Evolutionary conservation across 2,797 vertebrate species (phyloP), one percentile per base, ranked within the genome.

Genomic region (Lacerta bilineata): DNA sequence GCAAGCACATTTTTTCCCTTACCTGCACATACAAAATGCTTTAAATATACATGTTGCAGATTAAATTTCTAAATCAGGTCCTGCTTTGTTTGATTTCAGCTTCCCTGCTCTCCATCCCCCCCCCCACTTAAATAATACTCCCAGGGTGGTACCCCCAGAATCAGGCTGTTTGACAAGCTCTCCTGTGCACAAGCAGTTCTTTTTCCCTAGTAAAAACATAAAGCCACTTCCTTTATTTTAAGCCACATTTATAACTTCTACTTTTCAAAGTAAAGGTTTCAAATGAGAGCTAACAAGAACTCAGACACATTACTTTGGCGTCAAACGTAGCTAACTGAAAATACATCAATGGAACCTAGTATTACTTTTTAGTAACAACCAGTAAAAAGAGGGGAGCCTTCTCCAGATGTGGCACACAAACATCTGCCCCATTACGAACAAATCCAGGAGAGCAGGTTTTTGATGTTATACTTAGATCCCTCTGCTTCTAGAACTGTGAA

Each of bases 401-500:
- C 50, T 18, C 5, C 43, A 50, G 23, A 9, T 29, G 72, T 39
- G 15, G 11, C 29, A 79, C 29, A 80, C 20, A 17, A 23, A 74
- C 18, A 50, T 89, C 29, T 80, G n/a, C 64, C 25, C 55, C 59
- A 74, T 89, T 72, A 66, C 69, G 50, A 43, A 50, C n/a, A 87
- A 74, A 80, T 61, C 33, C 36, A 78, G 75, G 55, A 11, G 41
- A 72, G n/a, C 36, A 13, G 39, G 36, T 72, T 46, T 46, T 50
- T 59, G n/a, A n/a, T 39, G 83, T 69, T 89, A 80, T 89, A 50
- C 7, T 89, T 81, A 66, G 83, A 23, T 81, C 10, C 27, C 10
- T 69, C 64, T 27, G 18, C 8, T 33, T 79, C 69, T 75, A 46
- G 84, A 84, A 61, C 5, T 33, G 72, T 41, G 71, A 78, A 5